phyloP scores from a whole-genome alignment of 2,797 vertebrate species.

The Sebastes taczanowskii region DNA sequence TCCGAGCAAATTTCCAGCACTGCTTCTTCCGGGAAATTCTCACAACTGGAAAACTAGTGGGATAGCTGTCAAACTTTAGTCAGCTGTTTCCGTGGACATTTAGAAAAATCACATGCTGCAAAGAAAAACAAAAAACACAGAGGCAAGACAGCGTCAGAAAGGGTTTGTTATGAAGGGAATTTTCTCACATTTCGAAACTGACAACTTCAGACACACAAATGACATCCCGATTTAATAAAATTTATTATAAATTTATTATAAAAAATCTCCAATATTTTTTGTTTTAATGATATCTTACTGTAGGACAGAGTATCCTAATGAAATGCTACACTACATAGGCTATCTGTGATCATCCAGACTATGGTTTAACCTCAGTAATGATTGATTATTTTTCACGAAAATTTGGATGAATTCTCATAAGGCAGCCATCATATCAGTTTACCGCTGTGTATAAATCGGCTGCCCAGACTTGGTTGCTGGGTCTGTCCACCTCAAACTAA shows the following conservation, averaged over 20 bases:
- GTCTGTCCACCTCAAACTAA: background rate
- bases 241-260: background rate
- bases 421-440: background rate
- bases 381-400: background rate
- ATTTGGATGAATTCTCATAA: background rate
- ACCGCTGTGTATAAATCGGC: background rate
- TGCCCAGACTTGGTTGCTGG: background rate
- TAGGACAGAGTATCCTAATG: background rate
- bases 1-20: conserved; percentile 59
- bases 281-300: background rate
- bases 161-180: background rate
- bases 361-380: background rate
- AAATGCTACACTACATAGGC: background rate
- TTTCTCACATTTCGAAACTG: background rate
- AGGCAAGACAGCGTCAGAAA: background rate
- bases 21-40: conserved; percentile 47
- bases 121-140: conserved; percentile 32
- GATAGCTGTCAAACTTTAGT: conserved; percentile 58
- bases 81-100: conserved; percentile 66
- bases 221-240: background rate
- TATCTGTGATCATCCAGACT: background rate
- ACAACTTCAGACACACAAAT: background rate
- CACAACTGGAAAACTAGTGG: conserved; percentile 45
- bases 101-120: conserved; percentile 79
- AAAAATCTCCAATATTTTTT: background rate